A percentile compares a stretch with the other conserved stretches of the same genome.
Conservation (phyloP, 2,888 invertebrate species). For the Zygaena filipendulae region DNA sequence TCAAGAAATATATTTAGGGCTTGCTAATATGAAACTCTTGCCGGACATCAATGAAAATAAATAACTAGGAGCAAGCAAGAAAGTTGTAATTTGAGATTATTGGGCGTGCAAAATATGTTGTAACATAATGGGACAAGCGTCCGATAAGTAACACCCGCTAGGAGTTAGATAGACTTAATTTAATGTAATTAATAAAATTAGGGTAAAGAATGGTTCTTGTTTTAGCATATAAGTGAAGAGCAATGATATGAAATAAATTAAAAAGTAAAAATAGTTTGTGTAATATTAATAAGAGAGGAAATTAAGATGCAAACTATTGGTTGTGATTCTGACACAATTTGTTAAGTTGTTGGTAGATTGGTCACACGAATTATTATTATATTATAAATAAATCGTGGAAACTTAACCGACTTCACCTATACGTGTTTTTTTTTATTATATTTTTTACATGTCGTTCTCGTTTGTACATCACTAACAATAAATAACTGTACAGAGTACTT, state of each 20-base stretch:
- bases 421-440: slow-evolving; percentile 45
- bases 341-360: slow-evolving; percentile 63
- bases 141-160: slow-evolving; percentile 61
- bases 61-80: too few relatives aligned
- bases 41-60: too few relatives aligned
- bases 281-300: slow-evolving; percentile 64
- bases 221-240: slow-evolving; percentile 65
- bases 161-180: slow-evolving; percentile 64
- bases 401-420: slow-evolving; percentile 47
- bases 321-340: slow-evolving; percentile 68
- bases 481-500: slow-evolving; percentile 67
- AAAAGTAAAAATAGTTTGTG: slow-evolving; percentile 69
- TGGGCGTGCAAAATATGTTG: slow-evolving; percentile 29
- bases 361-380: slow-evolving; percentile 46
- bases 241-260: slow-evolving; percentile 68
- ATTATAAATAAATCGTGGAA: too few relatives aligned
- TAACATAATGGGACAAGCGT: slow-evolving; percentile 46
- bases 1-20: too few relatives aligned
- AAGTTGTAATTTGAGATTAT: slow-evolving; percentile 13
- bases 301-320: slow-evolving; percentile 68
- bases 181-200: slow-evolving; percentile 60
- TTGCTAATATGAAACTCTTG: too few relatives aligned
- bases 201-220: slow-evolving; percentile 67
- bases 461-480: slow-evolving; percentile 70
- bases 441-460: slow-evolving; percentile 63